Conservation (phyloP, 1,140 invertebrate species). For the Tetragonula clypearis region DNA sequence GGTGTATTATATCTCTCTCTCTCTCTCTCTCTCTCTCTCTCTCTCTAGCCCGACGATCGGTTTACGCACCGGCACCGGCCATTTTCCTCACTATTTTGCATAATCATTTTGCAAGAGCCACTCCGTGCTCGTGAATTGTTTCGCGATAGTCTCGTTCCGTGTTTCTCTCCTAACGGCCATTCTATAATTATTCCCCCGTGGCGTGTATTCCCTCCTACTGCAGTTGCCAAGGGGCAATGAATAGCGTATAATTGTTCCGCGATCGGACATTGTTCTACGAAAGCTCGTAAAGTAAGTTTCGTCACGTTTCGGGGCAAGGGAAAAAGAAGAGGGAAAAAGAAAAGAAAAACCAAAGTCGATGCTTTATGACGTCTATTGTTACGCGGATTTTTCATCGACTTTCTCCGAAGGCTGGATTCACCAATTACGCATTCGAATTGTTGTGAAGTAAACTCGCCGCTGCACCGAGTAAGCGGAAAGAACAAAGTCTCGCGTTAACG, state of each 20-base stretch:
- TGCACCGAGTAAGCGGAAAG: too few relatives aligned
- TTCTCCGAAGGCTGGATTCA: too few relatives aligned
- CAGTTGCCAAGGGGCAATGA: not conserved
- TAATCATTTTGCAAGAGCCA: conserved; percentile 25
- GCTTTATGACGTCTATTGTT: not conserved
- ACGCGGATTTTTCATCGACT: not conserved
- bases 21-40: too few relatives aligned
- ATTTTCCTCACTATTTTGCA: conserved; percentile 9
- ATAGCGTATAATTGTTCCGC: not conserved
- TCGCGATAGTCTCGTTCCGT: not conserved
- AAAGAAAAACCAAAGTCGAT: too few relatives aligned
- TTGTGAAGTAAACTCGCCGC: not conserved
- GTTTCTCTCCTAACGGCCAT: conserved; percentile 11
- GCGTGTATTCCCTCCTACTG: not conserved
- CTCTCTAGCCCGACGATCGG: not conserved
- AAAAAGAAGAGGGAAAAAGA: too few relatives aligned
- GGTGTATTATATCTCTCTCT: not conserved
- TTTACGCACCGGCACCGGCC: not conserved
- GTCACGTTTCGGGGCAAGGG: not conserved
- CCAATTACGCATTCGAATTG: not conserved
- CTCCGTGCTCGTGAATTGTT: conserved; percentile 16
- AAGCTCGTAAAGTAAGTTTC: not conserved
- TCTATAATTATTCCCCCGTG: conserved; percentile 29
- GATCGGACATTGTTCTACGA: not conserved
- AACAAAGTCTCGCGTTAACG: too few relatives aligned